phyloP scores from a whole-genome alignment of 1,140 invertebrate species.

The Caerostris extrusa region DNA sequence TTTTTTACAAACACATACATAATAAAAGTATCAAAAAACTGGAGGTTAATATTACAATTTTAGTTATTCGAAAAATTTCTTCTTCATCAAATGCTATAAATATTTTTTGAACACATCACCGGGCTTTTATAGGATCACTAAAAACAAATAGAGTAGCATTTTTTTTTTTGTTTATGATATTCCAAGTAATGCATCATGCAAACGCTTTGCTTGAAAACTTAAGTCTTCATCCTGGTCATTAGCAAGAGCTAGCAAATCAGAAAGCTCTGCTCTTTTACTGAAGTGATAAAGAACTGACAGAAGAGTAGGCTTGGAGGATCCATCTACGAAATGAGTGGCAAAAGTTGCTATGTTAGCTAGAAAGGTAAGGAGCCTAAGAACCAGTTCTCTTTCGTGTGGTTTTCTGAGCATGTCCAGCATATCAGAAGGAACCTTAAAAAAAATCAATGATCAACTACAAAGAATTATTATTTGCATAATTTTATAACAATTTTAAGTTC shows the following conservation, averaged over 20 bases:
- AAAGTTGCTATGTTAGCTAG: conserved; percentile 83
- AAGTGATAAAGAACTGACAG: conserved; percentile 58
- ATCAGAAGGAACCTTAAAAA: conserved; percentile 64
- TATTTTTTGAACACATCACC: conserved; percentile 3
- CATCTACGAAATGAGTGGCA: conserved; percentile 39
- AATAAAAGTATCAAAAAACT: too few relatives aligned
- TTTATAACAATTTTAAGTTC: too few relatives aligned
- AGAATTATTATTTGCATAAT: too few relatives aligned
- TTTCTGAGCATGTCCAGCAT: conserved; percentile 66
- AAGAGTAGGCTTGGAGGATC: conserved; percentile 53
- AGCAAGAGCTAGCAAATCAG: not conserved
- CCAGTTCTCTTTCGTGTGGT: conserved; percentile 82
- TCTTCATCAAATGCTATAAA: not conserved
- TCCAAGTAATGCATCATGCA: conserved; percentile 52
- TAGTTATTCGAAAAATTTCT: too few relatives aligned
- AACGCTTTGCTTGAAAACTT: conserved; percentile 68
- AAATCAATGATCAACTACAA: too few relatives aligned
- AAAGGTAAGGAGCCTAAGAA: conserved; percentile 84
- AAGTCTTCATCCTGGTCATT: conserved; percentile 62
- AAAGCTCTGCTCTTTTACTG: conserved; percentile 41
- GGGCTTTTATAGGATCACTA: not conserved
- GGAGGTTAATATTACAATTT: too few relatives aligned
- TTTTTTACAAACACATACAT: too few relatives aligned
- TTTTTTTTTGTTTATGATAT: not conserved
- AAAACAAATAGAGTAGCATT: not conserved